Percentiles rank a stretch among this genome's conserved stretches.
These are phyloP conservation scores for Chrysocyon brachyurus DNA, from an alignment of 2,797 vertebrate species.

Conservation along the genomic window DNA sequence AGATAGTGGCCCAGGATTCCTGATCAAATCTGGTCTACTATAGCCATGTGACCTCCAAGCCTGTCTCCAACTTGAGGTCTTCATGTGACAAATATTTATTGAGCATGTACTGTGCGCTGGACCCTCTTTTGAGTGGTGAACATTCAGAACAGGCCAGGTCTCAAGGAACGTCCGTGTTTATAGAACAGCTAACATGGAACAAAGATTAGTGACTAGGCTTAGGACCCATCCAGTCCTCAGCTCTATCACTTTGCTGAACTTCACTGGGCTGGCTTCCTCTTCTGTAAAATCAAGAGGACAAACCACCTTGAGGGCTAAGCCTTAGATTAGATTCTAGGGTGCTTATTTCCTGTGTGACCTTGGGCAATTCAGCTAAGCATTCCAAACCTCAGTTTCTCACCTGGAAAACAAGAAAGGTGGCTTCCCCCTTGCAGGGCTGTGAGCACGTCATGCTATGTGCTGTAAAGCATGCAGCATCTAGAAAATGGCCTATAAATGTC, in stretches of 20 bases:
- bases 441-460: neutral
- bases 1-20: neutral
- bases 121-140: neutral
- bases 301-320: neutral
- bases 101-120: rapidly evolving
- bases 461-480: neutral
- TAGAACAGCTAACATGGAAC: neutral
- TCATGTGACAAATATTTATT: neutral
- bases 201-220: neutral
- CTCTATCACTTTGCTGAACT: neutral
- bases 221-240: neutral
- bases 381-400: neutral
- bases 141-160: neutral
- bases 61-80: neutral
- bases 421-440: neutral
- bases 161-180: neutral
- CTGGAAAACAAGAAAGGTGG: neutral
- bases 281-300: neutral
- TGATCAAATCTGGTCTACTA: neutral
- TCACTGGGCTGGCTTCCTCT: neutral
- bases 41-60: neutral
- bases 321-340: neutral
- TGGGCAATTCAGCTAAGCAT: neutral
- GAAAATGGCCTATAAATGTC: neutral
- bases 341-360: neutral